phyloP scores from a whole-genome alignment of 2,888 invertebrate species.

The Chloromyia formosa region DNA sequence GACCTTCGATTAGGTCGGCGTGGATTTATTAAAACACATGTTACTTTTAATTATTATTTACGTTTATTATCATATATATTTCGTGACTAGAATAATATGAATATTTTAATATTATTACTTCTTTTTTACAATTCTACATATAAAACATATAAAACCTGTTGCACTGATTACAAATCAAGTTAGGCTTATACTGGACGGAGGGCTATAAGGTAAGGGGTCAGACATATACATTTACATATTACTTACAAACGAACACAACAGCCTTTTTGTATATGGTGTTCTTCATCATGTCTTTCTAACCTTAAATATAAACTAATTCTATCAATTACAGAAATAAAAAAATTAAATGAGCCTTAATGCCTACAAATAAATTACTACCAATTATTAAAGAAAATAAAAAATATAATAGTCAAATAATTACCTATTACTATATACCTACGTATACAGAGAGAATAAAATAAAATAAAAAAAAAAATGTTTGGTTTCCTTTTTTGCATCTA shows the following conservation, averaged over 20 bases:
- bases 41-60: no score
- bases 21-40: no score
- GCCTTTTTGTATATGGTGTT: no score
- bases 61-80: not conserved
- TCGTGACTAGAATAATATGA: constrained; percentile 42
- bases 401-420: not conserved
- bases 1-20: no score
- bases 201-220: constrained; percentile 2
- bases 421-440: no score
- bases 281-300: no score
- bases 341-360: not conserved
- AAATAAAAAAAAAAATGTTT: constrained; percentile 21
- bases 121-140: not conserved
- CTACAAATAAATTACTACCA: constrained; percentile 28
- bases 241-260: no score
- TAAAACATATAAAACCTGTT: no score
- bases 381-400: constrained; percentile 16
- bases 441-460: not conserved
- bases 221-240: no score
- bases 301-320: not conserved
- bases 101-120: constrained; percentile 26
- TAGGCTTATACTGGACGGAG: constrained; percentile 16
- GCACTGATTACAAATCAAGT: no score
- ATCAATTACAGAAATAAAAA: not conserved
- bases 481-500: constrained; percentile 27